A percentile compares a stretch with the other conserved stretches of the same genome.
phyloP scores from a whole-genome alignment of 23 tunicate species.

The Trididemnum nubilum region DNA sequence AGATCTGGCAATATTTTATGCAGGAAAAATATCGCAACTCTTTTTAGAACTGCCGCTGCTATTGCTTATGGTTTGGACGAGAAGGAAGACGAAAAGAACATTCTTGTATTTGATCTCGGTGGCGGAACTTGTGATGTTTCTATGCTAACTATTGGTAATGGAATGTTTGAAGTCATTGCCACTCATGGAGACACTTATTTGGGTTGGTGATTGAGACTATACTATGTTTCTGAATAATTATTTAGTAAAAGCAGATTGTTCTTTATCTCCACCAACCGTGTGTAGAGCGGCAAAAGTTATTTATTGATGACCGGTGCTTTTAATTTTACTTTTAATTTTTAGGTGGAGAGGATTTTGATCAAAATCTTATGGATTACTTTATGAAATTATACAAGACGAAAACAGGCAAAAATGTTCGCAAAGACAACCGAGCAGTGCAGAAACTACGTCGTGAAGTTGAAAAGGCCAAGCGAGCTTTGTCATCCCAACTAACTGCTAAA shows the following conservation, averaged over 20 bases:
- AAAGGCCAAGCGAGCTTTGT: slow-evolving; percentile 96
- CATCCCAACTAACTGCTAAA: slow-evolving; percentile 77
- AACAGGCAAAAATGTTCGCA: slow-evolving; percentile 84
- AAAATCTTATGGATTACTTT: slow-evolving; percentile 91
- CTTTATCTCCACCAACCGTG: background rate
- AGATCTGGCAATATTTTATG: no score
- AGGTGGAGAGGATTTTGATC: slow-evolving; percentile 99
- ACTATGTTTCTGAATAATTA: background rate
- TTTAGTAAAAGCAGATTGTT: background rate
- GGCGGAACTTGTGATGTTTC: slow-evolving; percentile 99
- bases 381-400: slow-evolving; percentile 95
- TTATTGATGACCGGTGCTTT: no score
- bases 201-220: slow-evolving; percentile 35
- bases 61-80: slow-evolving; percentile 94
- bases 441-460: slow-evolving; percentile 96
- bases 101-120: slow-evolving; percentile 97
- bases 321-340: no score
- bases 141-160: slow-evolving; percentile 88
- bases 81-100: slow-evolving; percentile 92
- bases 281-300: background rate
- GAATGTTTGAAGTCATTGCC: slow-evolving; percentile 96
- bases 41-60: slow-evolving; percentile 88
- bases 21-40: no score
- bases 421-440: slow-evolving; percentile 88
- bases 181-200: slow-evolving; percentile 96